phyloP scores from a whole-genome alignment of 2,113 vertebrate genomes.

The Misgurnus mizolepis region DNA sequence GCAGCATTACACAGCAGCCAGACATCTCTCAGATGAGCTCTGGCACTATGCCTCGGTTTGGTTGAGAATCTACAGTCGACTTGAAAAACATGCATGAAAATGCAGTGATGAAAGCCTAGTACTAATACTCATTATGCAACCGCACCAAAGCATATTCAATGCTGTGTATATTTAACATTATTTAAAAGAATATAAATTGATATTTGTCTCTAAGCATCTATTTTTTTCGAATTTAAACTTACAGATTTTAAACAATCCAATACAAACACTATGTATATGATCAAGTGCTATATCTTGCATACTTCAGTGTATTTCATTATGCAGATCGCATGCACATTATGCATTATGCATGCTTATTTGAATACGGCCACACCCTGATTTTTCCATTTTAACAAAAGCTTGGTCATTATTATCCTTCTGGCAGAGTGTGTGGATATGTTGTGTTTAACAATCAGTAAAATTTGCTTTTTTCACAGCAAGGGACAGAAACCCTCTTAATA shows the following conservation, averaged over 20 bases:
- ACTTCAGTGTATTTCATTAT: neutral
- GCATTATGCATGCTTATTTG: neutral
- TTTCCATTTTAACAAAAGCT: neutral
- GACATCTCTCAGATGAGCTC: neutral
- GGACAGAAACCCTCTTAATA: neutral
- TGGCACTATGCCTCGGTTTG: neutral
- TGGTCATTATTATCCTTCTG: neutral
- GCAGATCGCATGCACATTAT: conserved; percentile 13
- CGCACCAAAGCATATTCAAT: neutral
- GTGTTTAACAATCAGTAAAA: conserved; percentile 4
- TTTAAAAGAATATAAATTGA: neutral
- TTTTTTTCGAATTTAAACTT: too few species aligned
- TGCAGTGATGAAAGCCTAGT: neutral
- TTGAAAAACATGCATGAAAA: neutral
- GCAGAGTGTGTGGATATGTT: neutral
- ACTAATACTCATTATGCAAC: neutral
- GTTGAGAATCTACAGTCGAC: neutral
- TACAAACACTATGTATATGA: too few species aligned
- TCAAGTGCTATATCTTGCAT: neutral
- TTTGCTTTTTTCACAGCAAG: conserved; percentile 5
- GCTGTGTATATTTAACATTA: neutral
- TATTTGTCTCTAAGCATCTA: too few species aligned
- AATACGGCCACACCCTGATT: conserved; percentile 40
- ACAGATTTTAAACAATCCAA: neutral
- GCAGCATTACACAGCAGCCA: conserved; percentile 38